Percentiles rank a stretch among this genome's conserved stretches.
Conservation (phyloP, 2,888 invertebrate species). For the Xylophagus ater region DNA sequence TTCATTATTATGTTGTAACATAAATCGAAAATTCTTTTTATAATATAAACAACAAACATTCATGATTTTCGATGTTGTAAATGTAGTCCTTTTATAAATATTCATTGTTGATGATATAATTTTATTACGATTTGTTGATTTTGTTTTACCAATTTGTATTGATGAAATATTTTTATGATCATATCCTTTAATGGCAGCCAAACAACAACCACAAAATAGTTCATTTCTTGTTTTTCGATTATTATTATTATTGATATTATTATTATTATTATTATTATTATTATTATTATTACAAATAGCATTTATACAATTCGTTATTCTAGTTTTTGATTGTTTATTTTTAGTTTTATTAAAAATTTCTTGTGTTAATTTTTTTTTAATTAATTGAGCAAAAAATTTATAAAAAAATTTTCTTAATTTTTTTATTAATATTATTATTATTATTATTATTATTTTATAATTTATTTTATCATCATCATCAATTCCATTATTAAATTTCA, state of each 20-base stretch:
- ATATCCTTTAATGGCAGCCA: background rate
- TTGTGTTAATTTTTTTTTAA: background rate
- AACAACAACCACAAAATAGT: background rate
- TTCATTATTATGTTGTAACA: no score
- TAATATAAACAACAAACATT: no score
- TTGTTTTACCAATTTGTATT: background rate
- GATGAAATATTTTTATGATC: background rate
- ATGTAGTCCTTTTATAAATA: no score
- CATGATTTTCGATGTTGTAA: no score
- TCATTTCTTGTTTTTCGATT: background rate
- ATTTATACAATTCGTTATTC: no score
- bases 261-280: slow-evolving; percentile 1
- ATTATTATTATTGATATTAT: background rate
- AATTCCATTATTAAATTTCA: slow-evolving; percentile 17
- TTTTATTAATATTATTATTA: background rate
- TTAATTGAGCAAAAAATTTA: slow-evolving; percentile 10
- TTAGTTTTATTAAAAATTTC: background rate
- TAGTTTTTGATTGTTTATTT: background rate
- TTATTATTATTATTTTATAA: background rate
- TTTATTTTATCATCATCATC: slow-evolving; percentile 9
- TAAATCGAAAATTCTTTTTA: no score
- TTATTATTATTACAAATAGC: background rate
- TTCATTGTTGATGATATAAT: no score
- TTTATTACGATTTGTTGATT: background rate
- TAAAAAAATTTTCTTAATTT: slow-evolving; percentile 4